Conservation (phyloP, 2,888 invertebrate species). For the Salpingus planirostris region DNA sequence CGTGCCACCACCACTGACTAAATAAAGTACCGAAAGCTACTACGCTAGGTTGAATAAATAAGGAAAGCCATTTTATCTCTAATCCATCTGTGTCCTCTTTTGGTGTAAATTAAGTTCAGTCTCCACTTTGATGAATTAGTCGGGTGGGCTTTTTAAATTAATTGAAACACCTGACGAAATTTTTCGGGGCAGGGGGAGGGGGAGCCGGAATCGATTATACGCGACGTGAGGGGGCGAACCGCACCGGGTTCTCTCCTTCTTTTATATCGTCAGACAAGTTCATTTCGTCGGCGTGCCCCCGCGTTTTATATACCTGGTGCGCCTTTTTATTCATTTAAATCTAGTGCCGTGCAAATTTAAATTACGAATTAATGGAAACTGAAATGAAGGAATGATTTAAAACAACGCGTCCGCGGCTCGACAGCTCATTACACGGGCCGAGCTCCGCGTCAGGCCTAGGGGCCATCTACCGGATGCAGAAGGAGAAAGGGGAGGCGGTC, state of each 20-base stretch:
- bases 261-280: slow-evolving; percentile 1
- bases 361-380: slow-evolving; percentile 23
- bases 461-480: slow-evolving; percentile 4
- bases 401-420: slow-evolving; percentile 19
- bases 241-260: too few relatives aligned
- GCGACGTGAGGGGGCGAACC: slow-evolving; percentile 6
- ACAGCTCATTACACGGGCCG: slow-evolving; percentile 20
- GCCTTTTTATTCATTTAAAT: slow-evolving; percentile 14
- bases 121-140: slow-evolving; percentile 17
- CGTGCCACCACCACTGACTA: too few relatives aligned
- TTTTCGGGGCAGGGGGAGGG: slow-evolving; percentile 4
- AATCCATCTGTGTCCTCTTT: slow-evolving; percentile 18
- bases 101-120: slow-evolving; percentile 15
- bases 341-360: slow-evolving; percentile 19
- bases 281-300: not conserved
- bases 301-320: too few relatives aligned
- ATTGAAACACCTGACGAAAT: slow-evolving; percentile 16
- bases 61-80: slow-evolving; percentile 13
- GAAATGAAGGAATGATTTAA: slow-evolving; percentile 25
- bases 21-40: slow-evolving; percentile 3
- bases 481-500: too few relatives aligned
- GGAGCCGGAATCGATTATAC: slow-evolving; percentile 8
- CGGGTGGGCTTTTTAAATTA: slow-evolving; percentile 16
- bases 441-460: slow-evolving; percentile 7
- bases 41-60: slow-evolving; percentile 3